These are phyloP conservation scores for Polypedilum pembai DNA, from an alignment of 1,140 invertebrate species.

Conservation along the genomic window DNA sequence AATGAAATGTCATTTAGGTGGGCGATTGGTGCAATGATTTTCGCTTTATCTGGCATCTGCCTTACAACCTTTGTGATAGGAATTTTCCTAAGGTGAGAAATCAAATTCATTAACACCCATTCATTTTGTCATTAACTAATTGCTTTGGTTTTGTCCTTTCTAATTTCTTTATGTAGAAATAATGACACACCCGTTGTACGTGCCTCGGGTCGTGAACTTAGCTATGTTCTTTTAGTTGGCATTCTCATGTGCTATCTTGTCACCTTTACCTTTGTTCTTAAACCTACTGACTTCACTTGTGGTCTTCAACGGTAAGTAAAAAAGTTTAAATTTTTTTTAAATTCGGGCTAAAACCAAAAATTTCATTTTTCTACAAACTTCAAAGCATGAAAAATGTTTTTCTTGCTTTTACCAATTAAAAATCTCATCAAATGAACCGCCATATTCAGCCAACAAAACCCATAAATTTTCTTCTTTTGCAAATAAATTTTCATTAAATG, in stretches of 20 bases:
- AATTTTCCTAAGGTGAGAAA: slow-evolving; percentile 50
- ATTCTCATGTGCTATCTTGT: slow-evolving; percentile 84
- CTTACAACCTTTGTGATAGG: slow-evolving; percentile 61
- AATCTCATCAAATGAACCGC: too few relatives aligned
- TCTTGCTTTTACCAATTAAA: neutral
- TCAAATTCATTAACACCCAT: too few relatives aligned
- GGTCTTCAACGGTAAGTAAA: slow-evolving; percentile 61
- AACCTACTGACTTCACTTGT: slow-evolving; percentile 67
- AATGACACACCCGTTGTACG: slow-evolving; percentile 83
- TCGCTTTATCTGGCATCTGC: slow-evolving; percentile 68
- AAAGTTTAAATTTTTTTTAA: too few relatives aligned
- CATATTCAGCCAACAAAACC: neutral
- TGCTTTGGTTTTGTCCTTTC: neutral
- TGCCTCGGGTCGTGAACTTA: slow-evolving; percentile 81
- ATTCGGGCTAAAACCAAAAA: too few relatives aligned
- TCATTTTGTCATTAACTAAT: neutral
- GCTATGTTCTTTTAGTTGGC: slow-evolving; percentile 77
- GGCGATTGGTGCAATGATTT: slow-evolving; percentile 83
- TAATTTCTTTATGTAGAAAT: slow-evolving; percentile 45
- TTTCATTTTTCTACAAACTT: too few relatives aligned
- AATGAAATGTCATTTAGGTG: slow-evolving; percentile 46
- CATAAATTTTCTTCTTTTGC: neutral
- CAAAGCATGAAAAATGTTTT: too few relatives aligned
- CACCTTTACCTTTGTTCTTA: slow-evolving; percentile 73
- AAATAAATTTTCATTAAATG: neutral